Conservation (phyloP, 2,888 invertebrate genomes). For the Drosophila longiperda region DNA sequence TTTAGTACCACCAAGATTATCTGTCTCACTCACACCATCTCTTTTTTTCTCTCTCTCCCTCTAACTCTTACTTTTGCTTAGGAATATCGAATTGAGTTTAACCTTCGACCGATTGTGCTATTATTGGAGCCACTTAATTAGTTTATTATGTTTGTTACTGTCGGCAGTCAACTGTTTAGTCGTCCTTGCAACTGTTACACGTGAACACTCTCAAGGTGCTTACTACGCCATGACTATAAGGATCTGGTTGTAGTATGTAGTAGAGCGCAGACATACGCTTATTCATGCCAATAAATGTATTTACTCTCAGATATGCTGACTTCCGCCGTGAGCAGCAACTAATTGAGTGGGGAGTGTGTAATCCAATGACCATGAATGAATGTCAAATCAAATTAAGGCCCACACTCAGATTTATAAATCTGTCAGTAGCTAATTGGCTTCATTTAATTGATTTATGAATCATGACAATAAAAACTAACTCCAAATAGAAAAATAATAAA, state of each 20-base stretch:
- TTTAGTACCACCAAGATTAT: constrained; percentile 30
- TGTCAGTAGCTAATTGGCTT: constrained; percentile 37
- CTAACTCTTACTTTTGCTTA: neutral
- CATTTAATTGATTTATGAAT: constrained; percentile 52
- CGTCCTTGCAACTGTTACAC: constrained; percentile 15
- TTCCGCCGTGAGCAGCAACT: neutral
- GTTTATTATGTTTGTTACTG: constrained; percentile 58
- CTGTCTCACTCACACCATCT: constrained; percentile 3
- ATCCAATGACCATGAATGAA: constrained; percentile 9
- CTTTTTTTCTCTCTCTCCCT: neutral
- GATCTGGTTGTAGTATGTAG: constrained; percentile 27
- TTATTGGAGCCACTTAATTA: constrained; percentile 67
- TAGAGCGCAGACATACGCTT: constrained; percentile 47
- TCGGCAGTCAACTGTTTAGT: constrained; percentile 18
- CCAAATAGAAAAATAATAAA: constrained; percentile 1
- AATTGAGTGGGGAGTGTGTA: neutral
- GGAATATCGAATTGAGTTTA: neutral
- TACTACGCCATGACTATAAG: constrained; percentile 27
- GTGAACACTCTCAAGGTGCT: constrained; percentile 26
- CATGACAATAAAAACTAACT: constrained; percentile 29
- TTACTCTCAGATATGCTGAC: neutral
- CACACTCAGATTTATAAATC: constrained; percentile 36
- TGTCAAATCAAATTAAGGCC: constrained; percentile 36
- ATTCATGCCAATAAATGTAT: constrained; percentile 61
- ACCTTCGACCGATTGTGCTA: constrained; percentile 28